A percentile compares a stretch with the other conserved stretches of the same genome.
Conservation (phyloP, 1,140 invertebrate species). For the Drosophila sechellia region DNA sequence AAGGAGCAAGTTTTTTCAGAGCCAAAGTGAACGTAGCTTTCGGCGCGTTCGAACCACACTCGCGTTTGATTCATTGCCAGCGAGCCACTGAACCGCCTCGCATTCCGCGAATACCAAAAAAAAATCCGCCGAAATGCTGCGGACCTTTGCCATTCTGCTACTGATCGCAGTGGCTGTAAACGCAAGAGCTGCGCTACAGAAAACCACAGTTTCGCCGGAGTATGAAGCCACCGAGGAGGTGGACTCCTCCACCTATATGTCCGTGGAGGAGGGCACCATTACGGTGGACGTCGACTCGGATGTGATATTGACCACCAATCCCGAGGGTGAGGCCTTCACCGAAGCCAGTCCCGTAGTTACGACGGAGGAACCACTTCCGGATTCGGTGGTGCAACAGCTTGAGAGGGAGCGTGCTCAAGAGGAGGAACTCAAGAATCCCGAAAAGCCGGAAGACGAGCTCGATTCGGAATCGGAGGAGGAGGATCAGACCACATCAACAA, state of each 20-base stretch:
- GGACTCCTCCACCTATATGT: constrained; percentile 25
- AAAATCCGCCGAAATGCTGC: constrained; percentile 26
- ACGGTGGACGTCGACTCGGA: constrained; percentile 49
- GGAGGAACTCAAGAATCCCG: not conserved
- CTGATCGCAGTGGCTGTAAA: constrained; percentile 10
- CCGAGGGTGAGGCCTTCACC: constrained; percentile 31
- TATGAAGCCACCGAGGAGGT: not conserved
- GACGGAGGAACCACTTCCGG: constrained; percentile 58
- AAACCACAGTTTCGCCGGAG: not conserved
- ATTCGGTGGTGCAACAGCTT: constrained; percentile 51
- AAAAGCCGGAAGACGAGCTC: not conserved
- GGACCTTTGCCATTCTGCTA: constrained; percentile 16
- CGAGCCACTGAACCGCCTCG: constrained; percentile 41
- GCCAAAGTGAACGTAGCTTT: constrained; percentile 67
- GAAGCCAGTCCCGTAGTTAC: not conserved
- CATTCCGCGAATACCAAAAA: constrained; percentile 37
- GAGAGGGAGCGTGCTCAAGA: constrained; percentile 23
- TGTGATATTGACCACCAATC: constrained; percentile 48
- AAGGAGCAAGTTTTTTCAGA: constrained; percentile 62
- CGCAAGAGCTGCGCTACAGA: not conserved
- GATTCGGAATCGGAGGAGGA: not conserved
- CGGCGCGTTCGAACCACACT: constrained; percentile 44
- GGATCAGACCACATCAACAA: not conserved
- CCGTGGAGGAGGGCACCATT: constrained; percentile 16
- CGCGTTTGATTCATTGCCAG: constrained; percentile 51